Conservation (phyloP, 2,888 invertebrate genomes). For the Himalopsyche japonica region DNA sequence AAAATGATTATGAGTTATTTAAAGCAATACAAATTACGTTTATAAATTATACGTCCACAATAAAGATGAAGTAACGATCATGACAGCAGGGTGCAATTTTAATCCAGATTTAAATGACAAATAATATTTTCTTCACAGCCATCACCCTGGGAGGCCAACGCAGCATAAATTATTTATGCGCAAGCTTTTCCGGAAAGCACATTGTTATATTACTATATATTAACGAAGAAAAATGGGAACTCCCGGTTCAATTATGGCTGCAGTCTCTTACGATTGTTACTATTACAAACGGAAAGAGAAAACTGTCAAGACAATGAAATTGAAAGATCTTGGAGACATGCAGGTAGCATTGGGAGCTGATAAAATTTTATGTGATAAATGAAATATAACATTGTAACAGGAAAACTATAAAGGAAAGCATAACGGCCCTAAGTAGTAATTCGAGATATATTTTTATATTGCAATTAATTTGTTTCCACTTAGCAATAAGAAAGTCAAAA, state of each 20-base stretch:
- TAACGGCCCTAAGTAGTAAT: no score
- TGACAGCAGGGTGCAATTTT: background rate
- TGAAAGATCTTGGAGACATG: background rate
- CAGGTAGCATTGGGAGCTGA: no score
- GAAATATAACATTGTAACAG: no score
- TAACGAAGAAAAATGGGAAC: constrained; percentile 8
- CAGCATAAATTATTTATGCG: background rate
- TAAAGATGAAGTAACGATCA: background rate
- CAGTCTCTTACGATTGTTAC: background rate
- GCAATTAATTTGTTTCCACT: no score
- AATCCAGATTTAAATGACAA: background rate
- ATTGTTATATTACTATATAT: constrained; percentile 8
- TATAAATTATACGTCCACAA: no score
- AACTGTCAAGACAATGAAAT: background rate
- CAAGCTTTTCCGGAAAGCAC: background rate
- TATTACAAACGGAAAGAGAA: background rate
- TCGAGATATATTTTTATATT: no score
- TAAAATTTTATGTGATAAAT: no score
- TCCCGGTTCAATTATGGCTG: constrained; percentile 15
- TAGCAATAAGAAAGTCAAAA: no score
- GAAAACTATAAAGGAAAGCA: no score
- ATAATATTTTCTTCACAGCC: background rate
- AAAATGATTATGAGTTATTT: no score
- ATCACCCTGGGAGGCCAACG: background rate
- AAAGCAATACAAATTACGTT: no score